These are phyloP conservation scores for Pongo pygmaeus DNA, from an alignment of 2,113 vertebrate genomes.

Conservation along the genomic window DNA sequence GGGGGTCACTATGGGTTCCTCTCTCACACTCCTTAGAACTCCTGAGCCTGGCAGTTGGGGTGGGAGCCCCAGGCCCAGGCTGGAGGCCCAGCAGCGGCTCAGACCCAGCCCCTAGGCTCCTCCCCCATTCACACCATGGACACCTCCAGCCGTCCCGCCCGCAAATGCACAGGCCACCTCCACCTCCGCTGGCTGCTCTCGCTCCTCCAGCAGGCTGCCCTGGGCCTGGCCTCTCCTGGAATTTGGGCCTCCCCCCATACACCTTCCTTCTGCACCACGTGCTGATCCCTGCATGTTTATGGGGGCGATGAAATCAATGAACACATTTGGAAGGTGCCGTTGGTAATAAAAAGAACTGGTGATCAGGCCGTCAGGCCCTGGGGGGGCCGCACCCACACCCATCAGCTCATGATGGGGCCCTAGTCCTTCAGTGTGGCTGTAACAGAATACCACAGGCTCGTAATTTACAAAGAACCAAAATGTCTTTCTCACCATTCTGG, in stretches of 20 bases:
- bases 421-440: fast-evolving
- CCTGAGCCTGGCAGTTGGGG: fast-evolving
- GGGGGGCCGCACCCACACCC: neutral
- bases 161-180: too few species aligned
- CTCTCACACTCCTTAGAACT: fast-evolving
- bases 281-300: fast-evolving
- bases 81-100: neutral
- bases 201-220: fast-evolving
- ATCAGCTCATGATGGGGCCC: fast-evolving
- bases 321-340: fast-evolving
- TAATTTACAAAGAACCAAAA: neutral
- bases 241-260: neutral
- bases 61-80: neutral
- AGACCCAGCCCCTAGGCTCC: neutral
- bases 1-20: fast-evolving
- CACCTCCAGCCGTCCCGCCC: too few species aligned
- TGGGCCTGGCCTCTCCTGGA: neutral
- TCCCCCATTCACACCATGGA: neutral
- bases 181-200: fast-evolving
- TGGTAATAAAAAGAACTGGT: too few species aligned
- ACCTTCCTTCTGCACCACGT: neutral
- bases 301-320: fast-evolving
- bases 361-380: neutral
- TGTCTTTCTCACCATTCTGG: neutral
- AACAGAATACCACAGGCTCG: neutral